Base-by-base conservation (phyloP, 1,140 invertebrate genomes). In the Cardiocondyla obscurior region DNA sequence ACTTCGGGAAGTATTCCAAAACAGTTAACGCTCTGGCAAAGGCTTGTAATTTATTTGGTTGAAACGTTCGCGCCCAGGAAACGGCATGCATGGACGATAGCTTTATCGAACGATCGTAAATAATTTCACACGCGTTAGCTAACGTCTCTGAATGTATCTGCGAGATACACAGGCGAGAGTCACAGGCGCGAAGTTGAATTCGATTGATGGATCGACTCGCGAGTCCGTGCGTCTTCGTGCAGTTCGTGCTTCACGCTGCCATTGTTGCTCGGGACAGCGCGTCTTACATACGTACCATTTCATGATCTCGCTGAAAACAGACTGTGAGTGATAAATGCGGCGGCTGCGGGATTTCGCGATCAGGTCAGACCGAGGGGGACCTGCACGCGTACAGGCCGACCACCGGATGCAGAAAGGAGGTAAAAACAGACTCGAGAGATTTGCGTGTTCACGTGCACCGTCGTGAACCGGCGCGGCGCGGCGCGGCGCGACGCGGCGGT, bases 271-370 rank as follows among this genome's bases (percentile, higher is more conserved):
- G 42, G 16, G 16, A 8, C 14, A 46, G 44, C 3, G 22, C 14
- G 3, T 39, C 0, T 67, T 12, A 5, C 16, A 39, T 79, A 79
- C 74, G 22, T 79, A 79, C 74, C 74, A 79, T 79, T 69, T 79
- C 74, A 79, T 79, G 46, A 79, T 79, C 65, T 53, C 30, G 46
- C 16, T 0, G 62, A 42, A 42, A 69, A 30, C 46, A 19, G 39
- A 33, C 28, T n/a, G 28, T 30, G 57, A 16, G 5, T 2, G 28
- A 58, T 33, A 33, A 73, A 14, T 4, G 14, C 22, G 30, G 3
- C 7, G 30, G 30, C 46, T n/a, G n/a, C n/a, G n/a, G n/a, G 33
- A 5, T 36, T 53, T 53, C 53, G 25, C n/a, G n/a, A n/a, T n/a
- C n/a, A 30, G 6, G 33, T 58, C 53, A 5, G 1, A 55, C 6